These are phyloP conservation scores for Podabrus alpinus DNA, from an alignment of 2,888 invertebrate species.

Conservation along the genomic window DNA sequence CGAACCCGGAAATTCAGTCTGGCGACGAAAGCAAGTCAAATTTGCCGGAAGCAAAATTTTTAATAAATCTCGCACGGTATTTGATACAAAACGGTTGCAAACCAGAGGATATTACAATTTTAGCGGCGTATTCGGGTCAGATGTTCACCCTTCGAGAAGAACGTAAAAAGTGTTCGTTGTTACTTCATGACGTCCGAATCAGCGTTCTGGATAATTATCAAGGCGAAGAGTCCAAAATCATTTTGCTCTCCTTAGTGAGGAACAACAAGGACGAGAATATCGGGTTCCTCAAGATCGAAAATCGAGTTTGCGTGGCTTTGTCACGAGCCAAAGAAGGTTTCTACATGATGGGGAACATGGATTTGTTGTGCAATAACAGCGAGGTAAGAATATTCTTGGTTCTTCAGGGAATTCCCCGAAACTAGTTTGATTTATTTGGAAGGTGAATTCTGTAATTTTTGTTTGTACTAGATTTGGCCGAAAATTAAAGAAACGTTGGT, in stretches of 20 bases:
- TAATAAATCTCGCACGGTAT: slow-evolving; percentile 65
- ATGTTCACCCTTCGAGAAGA: slow-evolving; percentile 62
- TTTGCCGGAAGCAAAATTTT: slow-evolving; percentile 66
- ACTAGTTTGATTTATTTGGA: no score
- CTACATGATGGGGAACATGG: slow-evolving; percentile 76
- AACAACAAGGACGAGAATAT: slow-evolving; percentile 70
- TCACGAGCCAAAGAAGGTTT: slow-evolving; percentile 74
- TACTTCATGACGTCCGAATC: slow-evolving; percentile 61
- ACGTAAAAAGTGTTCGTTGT: slow-evolving; percentile 34
- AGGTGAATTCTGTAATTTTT: neutral
- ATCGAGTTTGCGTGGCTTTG: slow-evolving; percentile 77
- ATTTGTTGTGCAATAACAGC: slow-evolving; percentile 59
- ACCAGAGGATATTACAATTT: slow-evolving; percentile 69
- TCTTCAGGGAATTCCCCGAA: neutral
- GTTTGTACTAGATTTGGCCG: slow-evolving; percentile 61
- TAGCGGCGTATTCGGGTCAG: slow-evolving; percentile 75
- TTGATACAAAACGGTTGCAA: slow-evolving; percentile 65
- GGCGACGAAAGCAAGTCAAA: slow-evolving; percentile 65
- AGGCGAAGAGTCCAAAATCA: slow-evolving; percentile 79
- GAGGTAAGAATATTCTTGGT: slow-evolving; percentile 35
- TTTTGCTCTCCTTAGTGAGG: slow-evolving; percentile 78
- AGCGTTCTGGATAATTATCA: slow-evolving; percentile 80
- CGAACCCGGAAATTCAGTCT: slow-evolving; percentile 62
- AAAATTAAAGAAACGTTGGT: slow-evolving; percentile 58
- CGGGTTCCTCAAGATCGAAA: slow-evolving; percentile 71